phyloP scores from a whole-genome alignment of 2,888 invertebrate species.

The Augochlorella aurata region DNA sequence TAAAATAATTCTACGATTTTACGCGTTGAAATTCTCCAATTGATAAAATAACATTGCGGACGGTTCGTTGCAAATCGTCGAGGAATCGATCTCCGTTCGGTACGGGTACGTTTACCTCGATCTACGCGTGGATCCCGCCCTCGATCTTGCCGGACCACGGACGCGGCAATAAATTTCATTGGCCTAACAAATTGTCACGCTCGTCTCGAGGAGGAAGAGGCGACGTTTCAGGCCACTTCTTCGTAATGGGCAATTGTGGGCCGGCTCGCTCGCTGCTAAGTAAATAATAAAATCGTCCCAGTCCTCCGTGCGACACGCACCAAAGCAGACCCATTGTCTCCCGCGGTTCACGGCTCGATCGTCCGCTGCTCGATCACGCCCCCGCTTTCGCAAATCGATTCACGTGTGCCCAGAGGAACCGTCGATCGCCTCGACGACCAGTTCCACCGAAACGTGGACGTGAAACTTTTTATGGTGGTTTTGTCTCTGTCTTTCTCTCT shows the following conservation, averaged over 20 bases:
- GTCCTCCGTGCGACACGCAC: slow-evolving; percentile 26
- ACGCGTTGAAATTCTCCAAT: too few species aligned
- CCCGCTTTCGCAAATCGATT: not conserved
- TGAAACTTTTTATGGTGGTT: not conserved
- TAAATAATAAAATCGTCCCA: slow-evolving; percentile 71
- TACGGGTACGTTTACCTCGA: not conserved
- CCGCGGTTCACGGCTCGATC: not conserved
- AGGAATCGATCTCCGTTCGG: not conserved
- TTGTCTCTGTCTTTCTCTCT: too few species aligned
- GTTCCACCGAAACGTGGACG: not conserved
- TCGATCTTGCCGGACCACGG: slow-evolving; percentile 46
- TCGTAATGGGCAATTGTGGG: slow-evolving; percentile 73
- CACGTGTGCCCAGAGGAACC: not conserved
- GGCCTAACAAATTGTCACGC: slow-evolving; percentile 66
- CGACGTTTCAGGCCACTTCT: slow-evolving; percentile 65
- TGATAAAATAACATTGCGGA: too few species aligned
- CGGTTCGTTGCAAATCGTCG: not conserved
- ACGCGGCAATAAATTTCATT: slow-evolving; percentile 69
- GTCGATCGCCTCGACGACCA: not conserved
- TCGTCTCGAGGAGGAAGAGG: slow-evolving; percentile 67
- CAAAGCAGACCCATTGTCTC: slow-evolving; percentile 16
- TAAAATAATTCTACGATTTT: too few species aligned
- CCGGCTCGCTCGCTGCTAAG: slow-evolving; percentile 66
- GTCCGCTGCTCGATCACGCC: not conserved
- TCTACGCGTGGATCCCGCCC: not conserved